A percentile compares a stretch with the other conserved stretches of the same genome.
phyloP scores from a whole-genome alignment of 1,140 invertebrate species.

The Araneus ventricosus region DNA sequence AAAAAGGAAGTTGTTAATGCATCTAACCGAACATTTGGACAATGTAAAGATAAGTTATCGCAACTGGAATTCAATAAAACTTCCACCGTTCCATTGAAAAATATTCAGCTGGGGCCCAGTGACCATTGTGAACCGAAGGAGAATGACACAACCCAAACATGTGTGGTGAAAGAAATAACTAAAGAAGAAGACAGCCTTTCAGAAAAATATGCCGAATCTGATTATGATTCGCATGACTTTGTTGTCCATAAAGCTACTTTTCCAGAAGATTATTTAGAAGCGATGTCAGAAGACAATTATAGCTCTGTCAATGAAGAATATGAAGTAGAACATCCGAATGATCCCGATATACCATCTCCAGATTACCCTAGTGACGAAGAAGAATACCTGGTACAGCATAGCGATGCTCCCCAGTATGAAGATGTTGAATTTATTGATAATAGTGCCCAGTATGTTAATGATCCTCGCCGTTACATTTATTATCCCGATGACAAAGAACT shows the following conservation, averaged over 20 bases:
- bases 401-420: conserved; percentile 46
- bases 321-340: conserved; percentile 55
- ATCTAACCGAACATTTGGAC: conserved; percentile 55
- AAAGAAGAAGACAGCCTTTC: conserved; percentile 30
- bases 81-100: not conserved
- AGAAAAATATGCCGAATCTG: conserved; percentile 58
- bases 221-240: conserved; percentile 76
- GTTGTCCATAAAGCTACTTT: conserved; percentile 73
- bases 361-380: conserved; percentile 75
- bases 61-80: conserved; percentile 37
- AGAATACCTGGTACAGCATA: conserved; percentile 69
- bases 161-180: not conserved
- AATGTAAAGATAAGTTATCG: conserved; percentile 59
- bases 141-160: not conserved
- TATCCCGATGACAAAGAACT: conserved; percentile 76
- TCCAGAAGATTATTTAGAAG: conserved; percentile 69
- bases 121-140: not conserved
- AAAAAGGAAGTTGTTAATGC: conserved; percentile 10
- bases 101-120: not conserved
- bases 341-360: conserved; percentile 75
- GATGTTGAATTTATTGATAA: conserved; percentile 72
- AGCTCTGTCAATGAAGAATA: conserved; percentile 71
- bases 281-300: conserved; percentile 67
- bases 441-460: conserved; percentile 61
- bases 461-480: conserved; percentile 71